These are phyloP conservation scores for Dryobota labecula DNA, from an alignment of 2,888 invertebrate genomes.

Conservation along the genomic window DNA sequence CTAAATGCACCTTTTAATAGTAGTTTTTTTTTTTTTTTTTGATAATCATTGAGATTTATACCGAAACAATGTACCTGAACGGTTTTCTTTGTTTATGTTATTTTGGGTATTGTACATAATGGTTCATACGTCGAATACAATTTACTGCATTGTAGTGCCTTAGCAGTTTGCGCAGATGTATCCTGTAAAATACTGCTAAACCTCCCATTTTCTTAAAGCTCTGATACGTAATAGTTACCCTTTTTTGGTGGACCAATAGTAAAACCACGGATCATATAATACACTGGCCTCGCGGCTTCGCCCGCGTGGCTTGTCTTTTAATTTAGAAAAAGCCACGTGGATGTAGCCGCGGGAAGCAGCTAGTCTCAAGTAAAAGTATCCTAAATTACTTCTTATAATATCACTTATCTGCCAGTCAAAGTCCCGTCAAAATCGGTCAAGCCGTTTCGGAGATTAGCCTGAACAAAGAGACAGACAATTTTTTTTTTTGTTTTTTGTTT, in stretches of 20 bases:
- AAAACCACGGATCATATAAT: not conserved
- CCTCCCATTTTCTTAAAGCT: not conserved
- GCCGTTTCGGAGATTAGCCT: no score
- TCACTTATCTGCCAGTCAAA: no score
- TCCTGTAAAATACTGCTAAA: not conserved
- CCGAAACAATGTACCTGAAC: slow-evolving; percentile 55
- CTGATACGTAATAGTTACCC: not conserved
- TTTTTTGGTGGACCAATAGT: not conserved
- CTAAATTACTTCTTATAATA: no score
- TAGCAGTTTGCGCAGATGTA: not conserved
- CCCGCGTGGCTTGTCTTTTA: no score
- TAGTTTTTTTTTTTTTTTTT: not conserved
- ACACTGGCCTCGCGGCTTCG: no score
- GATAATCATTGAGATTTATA: slow-evolving; percentile 9
- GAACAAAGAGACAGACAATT: no score
- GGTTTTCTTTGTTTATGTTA: slow-evolving; percentile 39
- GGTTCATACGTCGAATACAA: not conserved
- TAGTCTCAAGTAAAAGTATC: no score
- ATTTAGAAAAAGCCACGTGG: no score
- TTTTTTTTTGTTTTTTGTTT: no score
- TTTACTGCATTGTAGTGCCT: not conserved
- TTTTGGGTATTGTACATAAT: slow-evolving; percentile 14
- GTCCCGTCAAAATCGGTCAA: no score
- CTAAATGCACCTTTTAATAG: not conserved
- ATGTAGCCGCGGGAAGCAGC: no score